These are phyloP conservation scores for Clarias platycephalus DNA, from an alignment of 2,797 vertebrate species.

Conservation along the genomic window DNA sequence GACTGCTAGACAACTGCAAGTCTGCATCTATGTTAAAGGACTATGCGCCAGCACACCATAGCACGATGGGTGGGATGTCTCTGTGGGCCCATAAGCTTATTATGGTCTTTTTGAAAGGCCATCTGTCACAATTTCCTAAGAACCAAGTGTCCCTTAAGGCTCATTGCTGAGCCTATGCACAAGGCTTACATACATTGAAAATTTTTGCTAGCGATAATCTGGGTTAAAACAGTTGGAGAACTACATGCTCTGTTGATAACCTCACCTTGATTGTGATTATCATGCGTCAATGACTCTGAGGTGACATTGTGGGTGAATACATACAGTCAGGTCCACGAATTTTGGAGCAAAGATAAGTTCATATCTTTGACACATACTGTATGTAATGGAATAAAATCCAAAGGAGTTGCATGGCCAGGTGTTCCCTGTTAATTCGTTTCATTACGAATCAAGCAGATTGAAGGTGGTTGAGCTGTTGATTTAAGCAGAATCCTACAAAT, in stretches of 20 bases:
- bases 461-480: too few relatives aligned
- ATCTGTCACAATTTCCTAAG: slow-evolving; percentile 6
- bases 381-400: too few relatives aligned
- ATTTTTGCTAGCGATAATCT: too few relatives aligned
- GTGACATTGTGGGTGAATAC: background rate
- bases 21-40: background rate
- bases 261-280: background rate
- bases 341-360: too few relatives aligned
- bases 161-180: background rate
- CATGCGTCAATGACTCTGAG: background rate
- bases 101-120: background rate
- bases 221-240: background rate
- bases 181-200: background rate
- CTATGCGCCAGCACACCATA: background rate
- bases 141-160: background rate
- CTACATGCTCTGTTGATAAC: background rate
- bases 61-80: background rate
- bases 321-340: too few relatives aligned
- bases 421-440: too few relatives aligned
- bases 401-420: too few relatives aligned
- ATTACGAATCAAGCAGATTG: too few relatives aligned
- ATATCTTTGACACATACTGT: too few relatives aligned
- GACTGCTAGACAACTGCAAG: background rate
- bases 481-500: too few relatives aligned
- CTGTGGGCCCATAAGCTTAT: slow-evolving; percentile 2